These are phyloP conservation scores for Diarsia rubi DNA, from an alignment of 2,888 invertebrate species.

Conservation along the genomic window DNA sequence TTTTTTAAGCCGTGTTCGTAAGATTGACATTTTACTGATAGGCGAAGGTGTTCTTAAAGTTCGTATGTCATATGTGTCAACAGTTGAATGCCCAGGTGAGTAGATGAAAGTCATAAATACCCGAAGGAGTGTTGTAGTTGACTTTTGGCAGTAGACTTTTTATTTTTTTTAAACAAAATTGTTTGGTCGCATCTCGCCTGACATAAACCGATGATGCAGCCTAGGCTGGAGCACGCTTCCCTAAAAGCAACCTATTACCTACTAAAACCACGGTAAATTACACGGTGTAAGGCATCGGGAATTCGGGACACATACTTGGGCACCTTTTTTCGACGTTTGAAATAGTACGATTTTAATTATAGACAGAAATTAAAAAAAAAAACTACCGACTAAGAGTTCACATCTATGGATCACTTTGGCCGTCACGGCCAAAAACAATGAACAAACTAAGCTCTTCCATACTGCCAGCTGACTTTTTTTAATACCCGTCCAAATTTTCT, in stretches of 20 bases:
- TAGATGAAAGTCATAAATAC: background rate
- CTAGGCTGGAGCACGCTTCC: background rate
- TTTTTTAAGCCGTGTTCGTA: slow-evolving; percentile 10
- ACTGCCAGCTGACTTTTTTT: background rate
- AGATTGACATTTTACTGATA: slow-evolving; percentile 38
- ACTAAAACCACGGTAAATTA: too few species aligned
- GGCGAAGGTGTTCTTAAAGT: slow-evolving; percentile 18
- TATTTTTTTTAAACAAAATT: background rate
- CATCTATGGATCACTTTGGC: background rate
- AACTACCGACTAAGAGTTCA: background rate
- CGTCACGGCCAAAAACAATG: background rate
- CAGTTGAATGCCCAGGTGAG: background rate
- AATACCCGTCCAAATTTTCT: too few species aligned
- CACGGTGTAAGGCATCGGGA: background rate
- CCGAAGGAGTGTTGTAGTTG: background rate
- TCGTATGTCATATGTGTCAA: slow-evolving; percentile 12
- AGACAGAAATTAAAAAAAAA: background rate
- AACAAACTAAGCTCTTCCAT: background rate
- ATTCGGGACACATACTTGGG: background rate
- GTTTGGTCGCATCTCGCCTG: background rate
- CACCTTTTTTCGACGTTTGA: too few species aligned
- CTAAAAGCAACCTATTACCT: background rate
- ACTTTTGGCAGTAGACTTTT: background rate
- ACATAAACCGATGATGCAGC: background rate
- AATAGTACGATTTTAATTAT: too few species aligned